Evolutionary conservation across 2,797 vertebrate species (phyloP), one percentile per base, ranked within the genome.

Genomic region (Pelobates cultripes): DNA sequence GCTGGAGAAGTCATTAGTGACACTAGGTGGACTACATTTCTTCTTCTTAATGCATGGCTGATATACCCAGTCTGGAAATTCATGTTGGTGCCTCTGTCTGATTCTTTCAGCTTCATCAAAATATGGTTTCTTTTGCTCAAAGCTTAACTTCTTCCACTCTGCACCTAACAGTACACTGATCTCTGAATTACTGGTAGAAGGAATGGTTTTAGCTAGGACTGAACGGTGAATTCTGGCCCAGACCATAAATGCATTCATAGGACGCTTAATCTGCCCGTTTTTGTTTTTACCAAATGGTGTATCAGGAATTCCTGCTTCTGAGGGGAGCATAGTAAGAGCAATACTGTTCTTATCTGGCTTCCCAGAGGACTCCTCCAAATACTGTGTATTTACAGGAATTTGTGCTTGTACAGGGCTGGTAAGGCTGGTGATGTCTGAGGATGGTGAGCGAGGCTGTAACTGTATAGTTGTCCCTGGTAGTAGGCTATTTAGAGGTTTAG

Each of bases 201-300:
- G 93, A 86, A 91, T 93, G 73, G 91, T 90, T 89, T 89, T 95
- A 73, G 91, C 91, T 85, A 95, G 77, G 55, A 88, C 88, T 1
- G 89, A 80, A 12, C 94, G 90, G 81, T 96, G 95, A 84, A 95
- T 94, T 73, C 88, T 88, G 55, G 94, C 89, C 95, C 95, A 96
- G 75, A 97, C 91, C 92, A 96, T 92, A 80, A 94, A 97, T 0
- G 96, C 96, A 1, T 97, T 97, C 93, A 96, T 94, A 0, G 96
- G 95, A 69, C 93, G 92, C 90, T 96, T 97, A 73, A 96, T 90
- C 0, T 91, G 88, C 81, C 92, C 94, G 3, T 90, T 92, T 86
- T 91, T 92, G 86, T 90, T 88, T 87, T 89, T 92, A 86, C 87
- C 86, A 81, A 91, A 90, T 2, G 90, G 89, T 83, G 90, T 88